Percentiles rank a stretch among this genome's conserved stretches.
phyloP scores from a whole-genome alignment of 2,113 vertebrate genomes.

The Scartelaos histophorus region DNA sequence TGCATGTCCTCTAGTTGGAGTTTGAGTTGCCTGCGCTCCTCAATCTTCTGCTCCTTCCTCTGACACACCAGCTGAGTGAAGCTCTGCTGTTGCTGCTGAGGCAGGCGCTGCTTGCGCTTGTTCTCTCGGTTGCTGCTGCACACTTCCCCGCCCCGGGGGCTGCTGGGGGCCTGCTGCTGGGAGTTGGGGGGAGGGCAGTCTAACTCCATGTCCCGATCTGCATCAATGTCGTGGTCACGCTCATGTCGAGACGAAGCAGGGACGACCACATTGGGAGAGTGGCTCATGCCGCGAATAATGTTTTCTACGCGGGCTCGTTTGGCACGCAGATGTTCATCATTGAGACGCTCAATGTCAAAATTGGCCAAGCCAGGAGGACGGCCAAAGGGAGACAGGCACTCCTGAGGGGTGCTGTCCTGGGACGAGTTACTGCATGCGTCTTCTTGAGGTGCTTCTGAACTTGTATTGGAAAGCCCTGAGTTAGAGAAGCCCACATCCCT shows the following conservation, averaged over 20 bases:
- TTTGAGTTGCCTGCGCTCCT: constrained; percentile 96
- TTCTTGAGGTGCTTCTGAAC: constrained; percentile 94
- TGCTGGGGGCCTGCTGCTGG: constrained; percentile 84
- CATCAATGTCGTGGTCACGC: constrained; percentile 87
- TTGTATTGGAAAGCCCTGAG: constrained; percentile 92
- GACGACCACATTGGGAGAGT: constrained; percentile 89
- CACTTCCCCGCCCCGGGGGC: constrained; percentile 83
- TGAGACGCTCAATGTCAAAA: constrained; percentile 95
- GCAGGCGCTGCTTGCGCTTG: constrained; percentile 98
- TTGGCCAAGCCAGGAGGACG: constrained; percentile 87
- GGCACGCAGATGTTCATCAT: constrained; percentile 96
- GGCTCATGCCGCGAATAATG: constrained; percentile 99
- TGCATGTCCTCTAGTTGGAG: constrained; percentile 99
- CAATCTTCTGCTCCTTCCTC: constrained; percentile 95
- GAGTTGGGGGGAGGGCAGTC: constrained; percentile 67
- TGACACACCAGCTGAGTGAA: constrained; percentile 97
- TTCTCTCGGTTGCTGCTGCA: constrained; percentile 89
- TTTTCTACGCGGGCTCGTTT: constrained; percentile 98
- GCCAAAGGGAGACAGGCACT: constrained; percentile 96
- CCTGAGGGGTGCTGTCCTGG: constrained; percentile 95
- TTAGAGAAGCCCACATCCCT: constrained; percentile 88
- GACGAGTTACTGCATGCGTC: constrained; percentile 98
- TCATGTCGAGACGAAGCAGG: constrained; percentile 84
- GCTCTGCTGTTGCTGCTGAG: constrained; percentile 97
- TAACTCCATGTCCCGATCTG: constrained; percentile 70